phyloP scores from a whole-genome alignment of 2,888 invertebrate genomes.

The Punctoribates punctum region DNA sequence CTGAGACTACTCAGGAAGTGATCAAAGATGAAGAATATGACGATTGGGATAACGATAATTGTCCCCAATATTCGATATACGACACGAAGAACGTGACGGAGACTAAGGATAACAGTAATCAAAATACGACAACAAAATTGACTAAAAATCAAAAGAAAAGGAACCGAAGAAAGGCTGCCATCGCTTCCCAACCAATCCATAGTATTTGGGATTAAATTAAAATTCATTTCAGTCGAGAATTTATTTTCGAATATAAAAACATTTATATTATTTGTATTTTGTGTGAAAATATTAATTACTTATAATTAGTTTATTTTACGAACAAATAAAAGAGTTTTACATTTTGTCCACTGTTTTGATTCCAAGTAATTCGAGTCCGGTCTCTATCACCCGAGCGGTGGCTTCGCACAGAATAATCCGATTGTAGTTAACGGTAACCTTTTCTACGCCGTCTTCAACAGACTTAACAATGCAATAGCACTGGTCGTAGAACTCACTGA shows the following conservation, averaged over 20 bases:
- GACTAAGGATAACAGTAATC: neutral
- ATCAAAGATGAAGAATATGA: neutral
- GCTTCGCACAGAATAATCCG: slow-evolving; percentile 88
- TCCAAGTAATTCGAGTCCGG: slow-evolving; percentile 85
- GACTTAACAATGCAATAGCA: slow-evolving; percentile 93
- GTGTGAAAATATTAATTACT: neutral
- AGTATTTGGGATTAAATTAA: slow-evolving; percentile 21
- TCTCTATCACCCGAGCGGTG: slow-evolving; percentile 78
- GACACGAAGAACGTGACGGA: neutral
- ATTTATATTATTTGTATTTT: neutral
- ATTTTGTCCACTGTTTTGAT: slow-evolving; percentile 86
- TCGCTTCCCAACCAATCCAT: neutral
- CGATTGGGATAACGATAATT: slow-evolving; percentile 26
- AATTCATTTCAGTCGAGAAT: neutral
- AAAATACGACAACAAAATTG: neutral
- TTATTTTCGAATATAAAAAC: neutral
- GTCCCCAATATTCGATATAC: neutral
- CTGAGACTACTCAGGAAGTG: neutral
- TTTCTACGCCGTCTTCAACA: slow-evolving; percentile 55
- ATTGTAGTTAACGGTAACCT: slow-evolving; percentile 75
- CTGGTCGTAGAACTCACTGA: slow-evolving; percentile 94
- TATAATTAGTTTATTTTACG: neutral
- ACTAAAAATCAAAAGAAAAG: slow-evolving; percentile 34
- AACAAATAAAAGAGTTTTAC: slow-evolving; percentile 56
- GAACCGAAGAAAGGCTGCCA: slow-evolving; percentile 20